Base-by-base conservation (phyloP, 2,797 vertebrate genomes). In the Sternarchorhynchus goeldii region DNA sequence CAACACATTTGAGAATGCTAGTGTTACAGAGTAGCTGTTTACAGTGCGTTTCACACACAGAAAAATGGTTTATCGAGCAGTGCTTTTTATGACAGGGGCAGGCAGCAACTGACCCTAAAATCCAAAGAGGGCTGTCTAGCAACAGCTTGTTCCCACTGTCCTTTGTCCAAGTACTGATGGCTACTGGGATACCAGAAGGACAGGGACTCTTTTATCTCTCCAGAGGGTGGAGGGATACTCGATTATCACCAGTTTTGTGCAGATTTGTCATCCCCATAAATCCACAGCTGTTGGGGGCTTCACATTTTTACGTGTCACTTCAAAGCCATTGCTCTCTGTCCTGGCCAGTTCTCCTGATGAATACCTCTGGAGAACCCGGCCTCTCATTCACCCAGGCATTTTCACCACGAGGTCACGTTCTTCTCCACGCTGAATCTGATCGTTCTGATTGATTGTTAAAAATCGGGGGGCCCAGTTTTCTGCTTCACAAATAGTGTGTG, bases 261-360 rank as follows among this genome's bases (percentile, higher is more conserved):
- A 90, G 86, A 94, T 94, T 94, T 91, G 90, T 90, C 90, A 90
- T 91, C 84, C 90, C 93, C 88, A 81, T 94, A 93, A 93, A 92
- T 93, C 91, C 90, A 87, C 92, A 93, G 91, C 91, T 94, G 89
- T 90, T 93, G 83, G 72, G 36, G 45, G 70, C 84, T 90, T 94
- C 89, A 86, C 81, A 67, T 92, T 89, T 94, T 86, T 91, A 90
- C 93, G 91, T 92, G 90, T 91, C 86, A 93, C 89, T 93, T 94
- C 90, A 94, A 93, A 95, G 20, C 89, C 90, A 89, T 94, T 95
- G 91, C 87, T 88, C 55, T 79, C 79, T 81, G 68, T 84, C 87
- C 88, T 83, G 73, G 65, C 63, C 79, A 83, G 72, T 78, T 90
- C 90, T 85, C 39, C 39, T 50, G 88, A 90, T 82, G 86, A 86